Evolutionary conservation across 2,888 invertebrate genomes (phyloP).

Genomic region (Spilosoma lubricipeda): DNA sequence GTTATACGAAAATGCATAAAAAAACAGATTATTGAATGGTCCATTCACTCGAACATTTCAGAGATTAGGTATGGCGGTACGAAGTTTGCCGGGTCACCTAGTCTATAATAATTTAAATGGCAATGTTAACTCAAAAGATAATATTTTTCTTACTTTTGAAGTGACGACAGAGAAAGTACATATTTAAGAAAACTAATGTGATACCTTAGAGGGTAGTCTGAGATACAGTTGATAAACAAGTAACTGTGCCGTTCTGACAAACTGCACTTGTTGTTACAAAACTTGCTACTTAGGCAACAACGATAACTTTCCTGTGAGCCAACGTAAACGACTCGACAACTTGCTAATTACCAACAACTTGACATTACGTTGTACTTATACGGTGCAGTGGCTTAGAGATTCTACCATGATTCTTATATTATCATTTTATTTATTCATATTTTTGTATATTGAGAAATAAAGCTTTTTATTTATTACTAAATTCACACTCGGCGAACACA

Average conservation of each 20-base stretch:
- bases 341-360: conserved; percentile 40
- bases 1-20: no score
- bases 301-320: conserved; percentile 34
- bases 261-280: conserved; percentile 49
- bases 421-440: no score
- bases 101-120: neutral
- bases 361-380: conserved; percentile 16
- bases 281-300: conserved; percentile 45
- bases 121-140: neutral
- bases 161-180: no score
- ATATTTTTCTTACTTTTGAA: neutral
- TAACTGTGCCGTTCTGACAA: conserved; percentile 42
- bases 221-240: conserved; percentile 40
- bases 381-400: neutral
- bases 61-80: no score
- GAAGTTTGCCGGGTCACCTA: no score
- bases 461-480: no score
- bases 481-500: neutral
- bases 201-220: neutral
- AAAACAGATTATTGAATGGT: no score
- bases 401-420: no score
- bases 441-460: no score
- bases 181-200: conserved; percentile 26
- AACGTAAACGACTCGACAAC: conserved; percentile 34
- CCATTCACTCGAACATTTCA: no score